Percentiles rank a stretch among this genome's conserved stretches.
Evolutionary conservation across 2,113 vertebrate species (phyloP).

Genomic region (Heterotis niloticus): DNA sequence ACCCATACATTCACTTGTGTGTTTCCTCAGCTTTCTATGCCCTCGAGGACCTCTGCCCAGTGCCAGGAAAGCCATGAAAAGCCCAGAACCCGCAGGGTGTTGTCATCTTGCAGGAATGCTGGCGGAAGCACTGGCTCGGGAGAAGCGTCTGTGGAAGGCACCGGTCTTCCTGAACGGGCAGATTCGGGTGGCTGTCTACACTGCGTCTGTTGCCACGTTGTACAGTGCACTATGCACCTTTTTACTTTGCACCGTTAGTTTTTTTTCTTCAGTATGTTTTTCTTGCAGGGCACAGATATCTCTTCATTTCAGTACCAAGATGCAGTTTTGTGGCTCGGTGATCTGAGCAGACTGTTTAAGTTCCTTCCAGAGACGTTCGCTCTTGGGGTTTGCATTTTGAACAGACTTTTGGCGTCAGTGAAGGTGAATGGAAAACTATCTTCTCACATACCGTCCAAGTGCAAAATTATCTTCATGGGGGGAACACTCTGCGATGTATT

Average conservation of each 20-base stretch:
- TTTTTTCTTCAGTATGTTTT: not conserved
- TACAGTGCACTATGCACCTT: too few relatives aligned
- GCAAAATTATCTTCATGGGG: not conserved
- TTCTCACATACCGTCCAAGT: not conserved
- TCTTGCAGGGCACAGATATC: slow-evolving; percentile 60
- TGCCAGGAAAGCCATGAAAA: slow-evolving; percentile 57
- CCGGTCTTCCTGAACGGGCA: slow-evolving; percentile 57
- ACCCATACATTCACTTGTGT: not conserved
- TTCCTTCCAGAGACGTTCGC: slow-evolving; percentile 64
- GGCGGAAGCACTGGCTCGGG: slow-evolving; percentile 60
- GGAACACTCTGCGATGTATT: too few relatives aligned
- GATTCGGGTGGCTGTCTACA: slow-evolving; percentile 54
- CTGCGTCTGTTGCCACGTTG: not conserved
- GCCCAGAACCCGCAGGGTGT: slow-evolving; percentile 45
- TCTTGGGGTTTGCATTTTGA: slow-evolving; percentile 63
- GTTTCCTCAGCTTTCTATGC: slow-evolving; percentile 49
- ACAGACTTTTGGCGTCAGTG: slow-evolving; percentile 60
- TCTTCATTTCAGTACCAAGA: slow-evolving; percentile 55
- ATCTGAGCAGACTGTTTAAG: slow-evolving; percentile 54
- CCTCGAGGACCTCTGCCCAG: slow-evolving; percentile 54
- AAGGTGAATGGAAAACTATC: slow-evolving; percentile 48
- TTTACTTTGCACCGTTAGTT: not conserved
- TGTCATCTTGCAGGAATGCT: slow-evolving; percentile 49
- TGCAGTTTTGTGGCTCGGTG: slow-evolving; percentile 60
- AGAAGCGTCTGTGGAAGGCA: slow-evolving; percentile 66